These are phyloP conservation scores for Nansenia antarctica DNA, from an alignment of 2,113 vertebrate genomes.

Conservation along the genomic window DNA sequence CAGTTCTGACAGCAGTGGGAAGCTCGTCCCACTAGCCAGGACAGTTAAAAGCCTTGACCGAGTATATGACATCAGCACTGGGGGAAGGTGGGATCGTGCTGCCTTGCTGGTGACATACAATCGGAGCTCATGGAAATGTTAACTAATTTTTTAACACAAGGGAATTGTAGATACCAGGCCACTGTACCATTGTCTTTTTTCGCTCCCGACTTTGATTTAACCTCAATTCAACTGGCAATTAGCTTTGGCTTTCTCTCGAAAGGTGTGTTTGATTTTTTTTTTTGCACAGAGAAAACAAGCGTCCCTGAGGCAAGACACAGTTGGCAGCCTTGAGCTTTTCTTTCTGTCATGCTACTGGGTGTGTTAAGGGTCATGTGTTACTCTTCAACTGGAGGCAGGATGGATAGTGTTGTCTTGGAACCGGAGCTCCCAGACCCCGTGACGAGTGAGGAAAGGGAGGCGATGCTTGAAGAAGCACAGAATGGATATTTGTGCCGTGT, in stretches of 20 bases:
- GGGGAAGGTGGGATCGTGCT: not conserved
- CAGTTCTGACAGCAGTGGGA: no score
- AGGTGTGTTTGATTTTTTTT: not conserved
- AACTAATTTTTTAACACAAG: no score
- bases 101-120: not conserved
- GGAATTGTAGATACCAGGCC: no score
- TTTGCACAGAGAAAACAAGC: not conserved
- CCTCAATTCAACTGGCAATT: not conserved
- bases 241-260: not conserved
- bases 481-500: conserved; percentile 24
- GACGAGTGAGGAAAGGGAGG: conserved; percentile 2
- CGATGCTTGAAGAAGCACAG: conserved; percentile 24
- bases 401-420: conserved; percentile 3
- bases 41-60: no score
- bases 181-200: not conserved
- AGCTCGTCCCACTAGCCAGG: no score
- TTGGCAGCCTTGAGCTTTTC: no score
- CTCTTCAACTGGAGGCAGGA: not conserved
- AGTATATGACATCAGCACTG: no score
- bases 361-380: conserved; percentile 14
- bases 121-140: not conserved
- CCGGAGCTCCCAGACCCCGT: conserved; percentile 11
- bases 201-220: not conserved
- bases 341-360: not conserved
- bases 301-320: not conserved